phyloP scores from a whole-genome alignment of 2,888 invertebrate genomes.

The Philonicus albiceps region DNA sequence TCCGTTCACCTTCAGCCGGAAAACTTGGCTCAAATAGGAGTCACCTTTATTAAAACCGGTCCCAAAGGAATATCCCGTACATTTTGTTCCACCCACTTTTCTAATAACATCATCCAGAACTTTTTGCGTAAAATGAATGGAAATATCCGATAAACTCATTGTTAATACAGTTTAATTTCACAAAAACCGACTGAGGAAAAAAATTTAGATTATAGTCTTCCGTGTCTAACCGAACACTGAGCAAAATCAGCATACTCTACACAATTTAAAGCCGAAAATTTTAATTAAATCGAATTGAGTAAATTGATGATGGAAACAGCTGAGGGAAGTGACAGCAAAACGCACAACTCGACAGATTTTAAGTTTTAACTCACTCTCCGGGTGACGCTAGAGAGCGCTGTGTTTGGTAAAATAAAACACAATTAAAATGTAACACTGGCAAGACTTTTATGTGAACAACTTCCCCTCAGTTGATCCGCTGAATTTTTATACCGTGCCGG shows the following conservation, averaged over 20 bases:
- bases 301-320: neutral
- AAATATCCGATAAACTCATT: constrained; percentile 57
- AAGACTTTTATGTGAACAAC: neutral
- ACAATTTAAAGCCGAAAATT: neutral
- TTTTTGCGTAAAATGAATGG: constrained; percentile 61
- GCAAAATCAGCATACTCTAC: neutral
- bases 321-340: neutral
- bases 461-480: neutral
- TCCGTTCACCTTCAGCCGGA: constrained; percentile 67
- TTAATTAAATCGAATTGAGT: neutral
- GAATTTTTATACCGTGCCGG: neutral
- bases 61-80: constrained; percentile 63
- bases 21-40: constrained; percentile 73
- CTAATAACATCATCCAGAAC: constrained; percentile 62
- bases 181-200: neutral
- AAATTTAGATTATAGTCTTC: neutral
- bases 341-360: neutral
- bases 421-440: neutral
- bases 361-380: neutral
- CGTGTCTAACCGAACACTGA: neutral
- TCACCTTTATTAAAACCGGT: constrained; percentile 67
- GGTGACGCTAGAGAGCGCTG: neutral
- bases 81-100: constrained; percentile 58
- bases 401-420: neutral
- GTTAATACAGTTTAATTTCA: neutral